Base-by-base conservation (phyloP, 2,113 vertebrate species). In the Hippoglossus stenolepis region DNA sequence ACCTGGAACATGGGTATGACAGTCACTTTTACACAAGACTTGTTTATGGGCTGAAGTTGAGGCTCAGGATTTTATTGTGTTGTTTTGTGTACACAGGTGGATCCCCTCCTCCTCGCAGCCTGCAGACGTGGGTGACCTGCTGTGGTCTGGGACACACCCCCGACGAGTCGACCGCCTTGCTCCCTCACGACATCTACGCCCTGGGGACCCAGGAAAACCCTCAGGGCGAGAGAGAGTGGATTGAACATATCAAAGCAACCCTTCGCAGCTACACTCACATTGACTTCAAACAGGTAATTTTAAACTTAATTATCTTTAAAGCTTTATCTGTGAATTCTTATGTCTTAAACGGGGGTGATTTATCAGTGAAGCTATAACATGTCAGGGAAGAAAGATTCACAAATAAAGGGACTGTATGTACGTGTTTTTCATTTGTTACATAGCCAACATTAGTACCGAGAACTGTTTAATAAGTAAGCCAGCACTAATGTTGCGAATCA, bases 131-230 rank as follows among this genome's bases (percentile, higher is more conserved):
- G 96, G 92, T 96, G 77, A 95, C 93, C 35, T 95, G 95, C 9
- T 94, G 92, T 40, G 96, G 96, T 84, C 69, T 96, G 86, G 96
- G 96, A 4, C 90, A 9, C 76, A 93, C 94, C 0, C 94, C 91
- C 31, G 96, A 96, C 0, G 95, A 96, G 76, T 95, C 94, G 17
- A 92, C 84, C 0, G 83, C 94, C 20, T 80, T 91, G 65, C 85
- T 96, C 60, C 94, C 96, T 21, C 94, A 96, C 3, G 96, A 97
- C 84, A 89, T 97, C 71, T 97, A 97, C 0, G 95, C 95, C 2
- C 53, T 96, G 0, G 96, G 96, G 59, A 96, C 96, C 54, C 96
- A 97, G 90, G 96, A 97, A 92, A 97, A 96, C 85, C 93, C 96
- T 7, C 94, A 96, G 83, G 95, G 96, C 0, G 96, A 97, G 79